These are phyloP conservation scores for Holacanthus passer DNA, from an alignment of 2,113 vertebrate species.

Conservation along the genomic window DNA sequence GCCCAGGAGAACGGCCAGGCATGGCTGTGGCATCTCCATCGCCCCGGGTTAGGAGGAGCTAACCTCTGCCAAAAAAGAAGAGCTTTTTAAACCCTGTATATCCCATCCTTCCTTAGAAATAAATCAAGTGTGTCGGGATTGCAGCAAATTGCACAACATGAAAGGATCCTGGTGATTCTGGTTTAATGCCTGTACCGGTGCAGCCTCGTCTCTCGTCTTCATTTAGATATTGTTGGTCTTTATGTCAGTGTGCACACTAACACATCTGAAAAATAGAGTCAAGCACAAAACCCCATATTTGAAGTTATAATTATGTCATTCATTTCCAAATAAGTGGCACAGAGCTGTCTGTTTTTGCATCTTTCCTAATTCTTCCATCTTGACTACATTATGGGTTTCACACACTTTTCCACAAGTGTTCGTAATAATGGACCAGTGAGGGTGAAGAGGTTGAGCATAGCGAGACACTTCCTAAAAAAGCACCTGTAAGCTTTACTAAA, in stretches of 20 bases:
- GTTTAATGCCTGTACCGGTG: neutral
- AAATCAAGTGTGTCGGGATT: neutral
- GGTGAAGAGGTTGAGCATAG: neutral
- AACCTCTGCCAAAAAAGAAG: conserved; percentile 25
- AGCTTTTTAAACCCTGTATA: conserved; percentile 23
- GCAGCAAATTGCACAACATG: conserved; percentile 4
- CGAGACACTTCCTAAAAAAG: neutral
- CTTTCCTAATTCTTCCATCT: neutral
- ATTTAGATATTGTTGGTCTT: neutral
- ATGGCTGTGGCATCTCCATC: conserved; percentile 58
- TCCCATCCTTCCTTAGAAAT: conserved; percentile 20
- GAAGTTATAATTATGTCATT: neutral
- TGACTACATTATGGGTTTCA: neutral
- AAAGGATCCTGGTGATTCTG: conserved; percentile 8
- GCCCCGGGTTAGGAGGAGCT: conserved; percentile 45
- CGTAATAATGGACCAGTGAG: neutral
- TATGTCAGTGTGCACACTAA: neutral
- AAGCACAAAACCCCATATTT: neutral
- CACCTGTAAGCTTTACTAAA: neutral
- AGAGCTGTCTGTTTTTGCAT: neutral
- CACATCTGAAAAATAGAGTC: neutral
- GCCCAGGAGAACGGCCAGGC: conserved; percentile 68
- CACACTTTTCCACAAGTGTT: neutral
- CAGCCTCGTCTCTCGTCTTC: neutral
- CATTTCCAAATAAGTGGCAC: neutral